Conservation (phyloP, 1,140 invertebrate species). For the Anastatus disparis region DNA sequence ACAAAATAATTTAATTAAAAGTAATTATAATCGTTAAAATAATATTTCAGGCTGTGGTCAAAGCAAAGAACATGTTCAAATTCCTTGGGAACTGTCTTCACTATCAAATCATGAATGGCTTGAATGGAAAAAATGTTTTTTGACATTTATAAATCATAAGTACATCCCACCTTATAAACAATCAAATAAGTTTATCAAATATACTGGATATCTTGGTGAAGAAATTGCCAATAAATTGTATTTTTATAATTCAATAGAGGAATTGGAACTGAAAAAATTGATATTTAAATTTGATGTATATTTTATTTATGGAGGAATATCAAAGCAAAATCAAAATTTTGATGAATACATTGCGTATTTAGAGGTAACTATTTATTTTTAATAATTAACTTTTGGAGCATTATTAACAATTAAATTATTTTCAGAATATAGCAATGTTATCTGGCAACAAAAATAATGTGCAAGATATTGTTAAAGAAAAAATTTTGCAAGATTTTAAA, state of each 20-base stretch:
- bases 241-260: background rate
- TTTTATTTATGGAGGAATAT: conserved; percentile 32
- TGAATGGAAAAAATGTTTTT: background rate
- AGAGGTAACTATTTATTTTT: conserved; percentile 16
- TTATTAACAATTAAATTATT: conserved; percentile 4
- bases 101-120: background rate
- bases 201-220: conserved; percentile 23
- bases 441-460: conserved; percentile 29
- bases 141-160: background rate
- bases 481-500: conserved; percentile 38
- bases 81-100: no score
- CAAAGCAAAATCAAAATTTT: background rate
- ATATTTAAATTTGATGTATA: conserved; percentile 39
- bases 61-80: no score
- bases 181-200: background rate
- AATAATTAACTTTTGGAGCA: background rate
- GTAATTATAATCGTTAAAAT: no score
- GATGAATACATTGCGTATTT: background rate
- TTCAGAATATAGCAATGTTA: conserved; percentile 22
- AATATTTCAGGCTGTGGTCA: no score
- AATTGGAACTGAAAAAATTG: conserved; percentile 27
- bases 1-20: no score
- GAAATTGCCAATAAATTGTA: conserved; percentile 32
- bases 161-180: background rate
- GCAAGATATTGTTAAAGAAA: conserved; percentile 35